Conservation (phyloP, 2,797 vertebrate species). For the Phalloptychus januarius region DNA sequence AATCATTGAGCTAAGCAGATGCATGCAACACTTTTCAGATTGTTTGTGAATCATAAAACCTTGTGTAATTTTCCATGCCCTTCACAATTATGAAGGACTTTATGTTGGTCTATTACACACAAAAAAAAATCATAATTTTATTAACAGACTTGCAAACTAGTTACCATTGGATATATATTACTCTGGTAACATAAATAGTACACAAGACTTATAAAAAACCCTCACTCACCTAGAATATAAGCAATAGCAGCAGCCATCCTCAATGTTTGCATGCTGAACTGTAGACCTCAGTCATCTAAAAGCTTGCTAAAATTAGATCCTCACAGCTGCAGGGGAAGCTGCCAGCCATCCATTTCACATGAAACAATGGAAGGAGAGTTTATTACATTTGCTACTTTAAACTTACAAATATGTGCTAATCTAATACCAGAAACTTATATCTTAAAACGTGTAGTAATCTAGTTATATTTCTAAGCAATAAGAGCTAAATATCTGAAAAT, state of each 20-base stretch:
- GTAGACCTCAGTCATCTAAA: not conserved
- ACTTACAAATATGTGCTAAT: not conserved
- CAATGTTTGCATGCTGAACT: not conserved
- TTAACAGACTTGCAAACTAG: not conserved
- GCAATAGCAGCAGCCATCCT: not conserved
- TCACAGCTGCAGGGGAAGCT: not conserved
- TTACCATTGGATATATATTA: not conserved
- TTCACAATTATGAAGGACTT: not conserved
- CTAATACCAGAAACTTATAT: not conserved
- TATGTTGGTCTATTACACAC: not conserved
- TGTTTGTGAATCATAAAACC: not conserved
- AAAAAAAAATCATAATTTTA: not conserved
- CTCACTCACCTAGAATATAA: not conserved
- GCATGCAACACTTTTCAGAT: not conserved
- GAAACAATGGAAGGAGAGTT: not conserved
- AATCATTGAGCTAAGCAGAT: not conserved
- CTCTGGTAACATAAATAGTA: not conserved
- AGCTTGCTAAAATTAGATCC: not conserved
- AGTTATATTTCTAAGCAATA: not conserved
- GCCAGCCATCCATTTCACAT: not conserved
- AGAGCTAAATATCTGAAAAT: not conserved
- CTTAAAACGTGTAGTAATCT: not conserved
- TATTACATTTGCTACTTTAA: not conserved
- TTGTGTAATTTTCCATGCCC: not conserved
- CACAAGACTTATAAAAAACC: not conserved